Conservation (phyloP, 2,888 invertebrate genomes). For the Hydraecia micacea region DNA sequence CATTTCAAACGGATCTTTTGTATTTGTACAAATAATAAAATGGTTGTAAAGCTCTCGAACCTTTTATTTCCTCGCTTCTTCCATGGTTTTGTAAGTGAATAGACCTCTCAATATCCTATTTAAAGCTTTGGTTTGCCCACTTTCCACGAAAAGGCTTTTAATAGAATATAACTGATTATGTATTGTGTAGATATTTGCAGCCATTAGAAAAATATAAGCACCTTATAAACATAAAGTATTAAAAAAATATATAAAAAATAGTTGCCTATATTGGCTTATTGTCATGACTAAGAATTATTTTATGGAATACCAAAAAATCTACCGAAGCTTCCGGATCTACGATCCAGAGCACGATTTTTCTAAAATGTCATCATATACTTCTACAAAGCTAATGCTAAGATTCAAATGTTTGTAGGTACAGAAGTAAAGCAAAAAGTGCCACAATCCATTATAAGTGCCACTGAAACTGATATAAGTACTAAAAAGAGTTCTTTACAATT, state of each 20-base stretch:
- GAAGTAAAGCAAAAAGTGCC: not conserved
- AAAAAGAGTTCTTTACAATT: not conserved
- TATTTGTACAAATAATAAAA: slow-evolving; percentile 81
- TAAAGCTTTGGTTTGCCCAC: slow-evolving; percentile 75
- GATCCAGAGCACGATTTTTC: not conserved
- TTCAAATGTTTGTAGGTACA: not conserved
- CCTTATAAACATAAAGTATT: slow-evolving; percentile 2
- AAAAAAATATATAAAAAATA: not conserved
- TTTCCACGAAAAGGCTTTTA: slow-evolving; percentile 75
- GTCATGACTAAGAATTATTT: not conserved
- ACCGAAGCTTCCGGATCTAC: not conserved
- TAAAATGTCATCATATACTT: not conserved
- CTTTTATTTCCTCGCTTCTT: slow-evolving; percentile 84
- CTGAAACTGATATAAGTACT: not conserved
- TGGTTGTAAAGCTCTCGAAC: slow-evolving; percentile 81
- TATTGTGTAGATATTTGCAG: slow-evolving; percentile 30
- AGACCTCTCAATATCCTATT: slow-evolving; percentile 79
- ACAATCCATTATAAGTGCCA: not conserved
- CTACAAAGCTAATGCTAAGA: not conserved
- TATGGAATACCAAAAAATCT: not conserved
- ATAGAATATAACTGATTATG: slow-evolving; percentile 42
- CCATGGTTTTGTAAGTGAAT: slow-evolving; percentile 76
- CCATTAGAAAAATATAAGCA: slow-evolving; percentile 42
- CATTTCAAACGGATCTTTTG: slow-evolving; percentile 77
- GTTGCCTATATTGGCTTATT: not conserved